Conservation (phyloP, 2,797 vertebrate genomes). For the Neomorphus geoffroyi region DNA sequence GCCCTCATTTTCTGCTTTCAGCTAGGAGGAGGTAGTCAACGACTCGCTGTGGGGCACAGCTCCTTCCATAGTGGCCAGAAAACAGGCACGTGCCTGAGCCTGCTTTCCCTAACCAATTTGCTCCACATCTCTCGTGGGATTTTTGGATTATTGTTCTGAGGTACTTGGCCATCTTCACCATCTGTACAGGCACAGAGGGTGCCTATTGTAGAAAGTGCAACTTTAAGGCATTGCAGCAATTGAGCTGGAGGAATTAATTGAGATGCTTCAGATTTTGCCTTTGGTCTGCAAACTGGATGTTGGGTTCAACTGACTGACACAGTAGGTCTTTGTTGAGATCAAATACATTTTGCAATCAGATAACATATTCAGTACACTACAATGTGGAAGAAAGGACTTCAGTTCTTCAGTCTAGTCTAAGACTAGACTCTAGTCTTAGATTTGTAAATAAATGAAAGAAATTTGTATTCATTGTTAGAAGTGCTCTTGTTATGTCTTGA, state of each 20-base stretch:
- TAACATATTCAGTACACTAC: neutral
- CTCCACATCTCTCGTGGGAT: neutral
- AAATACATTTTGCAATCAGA: neutral
- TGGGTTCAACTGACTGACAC: neutral
- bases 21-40: fast-evolving
- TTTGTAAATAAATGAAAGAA: neutral
- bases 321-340: neutral
- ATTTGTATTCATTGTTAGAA: neutral
- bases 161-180: neutral
- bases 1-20: neutral
- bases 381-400: neutral
- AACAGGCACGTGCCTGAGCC: neutral
- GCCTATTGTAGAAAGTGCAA: neutral
- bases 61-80: neutral
- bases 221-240: neutral
- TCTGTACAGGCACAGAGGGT: fast-evolving
- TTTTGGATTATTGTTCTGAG: neutral
- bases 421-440: neutral
- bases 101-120: neutral
- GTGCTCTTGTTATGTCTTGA: neutral
- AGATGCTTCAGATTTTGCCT: neutral
- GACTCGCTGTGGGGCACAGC: neutral
- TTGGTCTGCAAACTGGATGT: neutral
- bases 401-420: neutral
- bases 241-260: neutral